These are phyloP conservation scores for Periophthalmodon schlosseri DNA, from an alignment of 2,113 vertebrate species.

Conservation along the genomic window DNA sequence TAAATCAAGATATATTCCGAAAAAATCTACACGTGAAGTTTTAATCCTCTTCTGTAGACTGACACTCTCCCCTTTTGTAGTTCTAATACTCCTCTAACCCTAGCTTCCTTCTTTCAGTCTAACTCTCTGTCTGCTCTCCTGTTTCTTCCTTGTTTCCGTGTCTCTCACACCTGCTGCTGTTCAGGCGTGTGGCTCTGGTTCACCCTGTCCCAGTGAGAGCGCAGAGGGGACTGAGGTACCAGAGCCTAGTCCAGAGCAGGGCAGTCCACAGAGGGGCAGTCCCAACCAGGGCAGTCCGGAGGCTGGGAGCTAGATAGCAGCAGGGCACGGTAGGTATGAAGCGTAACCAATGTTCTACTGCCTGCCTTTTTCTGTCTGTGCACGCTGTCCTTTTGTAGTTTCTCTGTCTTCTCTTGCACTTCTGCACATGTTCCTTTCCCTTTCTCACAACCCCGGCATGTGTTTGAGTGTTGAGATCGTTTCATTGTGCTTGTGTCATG, in stretches of 20 bases:
- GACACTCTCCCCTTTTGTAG: conserved; percentile 29
- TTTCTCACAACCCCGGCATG: conserved; percentile 13
- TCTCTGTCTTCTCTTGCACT: neutral
- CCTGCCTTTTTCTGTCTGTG: conserved; percentile 10
- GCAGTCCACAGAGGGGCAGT: conserved; percentile 95
- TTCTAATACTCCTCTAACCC: conserved; percentile 23
- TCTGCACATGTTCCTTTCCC: neutral
- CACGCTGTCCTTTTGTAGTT: conserved; percentile 23
- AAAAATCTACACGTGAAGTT: neutral
- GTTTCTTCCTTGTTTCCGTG: conserved; percentile 26
- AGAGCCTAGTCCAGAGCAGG: conserved; percentile 90
- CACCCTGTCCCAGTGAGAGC: conserved; percentile 93
- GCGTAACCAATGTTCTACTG: conserved; percentile 19
- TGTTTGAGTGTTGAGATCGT: conserved; percentile 24
- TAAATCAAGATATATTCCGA: neutral
- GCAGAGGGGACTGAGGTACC: conserved; percentile 73
- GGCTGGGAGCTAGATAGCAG: conserved; percentile 98
- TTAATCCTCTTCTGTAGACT: conserved; percentile 22
- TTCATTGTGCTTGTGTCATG: conserved; percentile 12
- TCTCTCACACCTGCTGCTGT: conserved; percentile 19
- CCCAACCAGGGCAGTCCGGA: conserved; percentile 90
- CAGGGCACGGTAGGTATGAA: conserved; percentile 94
- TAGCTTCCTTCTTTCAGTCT: conserved; percentile 28
- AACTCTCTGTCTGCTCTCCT: conserved; percentile 30
- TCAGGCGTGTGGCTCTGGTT: conserved; percentile 96